Evolutionary conservation across 2,113 vertebrate species (phyloP).

Genomic region (Tichodroma muraria): DNA sequence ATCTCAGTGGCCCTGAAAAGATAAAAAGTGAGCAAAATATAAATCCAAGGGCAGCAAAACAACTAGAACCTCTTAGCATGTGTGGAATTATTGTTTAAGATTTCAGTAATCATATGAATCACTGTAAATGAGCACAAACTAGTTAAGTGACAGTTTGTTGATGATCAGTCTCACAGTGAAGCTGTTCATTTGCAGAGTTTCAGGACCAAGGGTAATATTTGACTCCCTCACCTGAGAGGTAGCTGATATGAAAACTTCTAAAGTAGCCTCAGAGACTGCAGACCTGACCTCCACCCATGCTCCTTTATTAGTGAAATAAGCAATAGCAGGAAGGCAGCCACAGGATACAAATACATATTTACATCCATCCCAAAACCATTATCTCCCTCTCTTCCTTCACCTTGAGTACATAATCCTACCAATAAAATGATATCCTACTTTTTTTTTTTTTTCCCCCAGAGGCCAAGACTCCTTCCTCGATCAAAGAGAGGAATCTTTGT

Average conservation of each 20-base stretch:
- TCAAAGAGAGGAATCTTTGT: background rate
- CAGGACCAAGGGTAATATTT: background rate
- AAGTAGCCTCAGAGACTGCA: background rate
- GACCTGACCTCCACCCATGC: background rate
- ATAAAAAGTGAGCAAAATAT: background rate
- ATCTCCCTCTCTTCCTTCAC: background rate
- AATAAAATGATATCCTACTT: background rate
- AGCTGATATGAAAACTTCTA: background rate
- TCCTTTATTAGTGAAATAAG: background rate
- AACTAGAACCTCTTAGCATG: background rate
- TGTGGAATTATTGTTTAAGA: background rate
- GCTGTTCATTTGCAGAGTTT: background rate
- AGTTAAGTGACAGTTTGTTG: background rate
- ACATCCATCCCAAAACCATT: background rate
- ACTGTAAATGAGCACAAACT: background rate
- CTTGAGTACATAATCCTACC: background rate
- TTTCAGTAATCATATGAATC: background rate
- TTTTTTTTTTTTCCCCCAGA: background rate
- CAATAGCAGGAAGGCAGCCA: background rate
- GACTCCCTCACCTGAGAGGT: background rate
- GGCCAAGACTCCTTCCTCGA: background rate
- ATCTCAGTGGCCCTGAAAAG: slow-evolving; percentile 88
- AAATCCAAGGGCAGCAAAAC: background rate
- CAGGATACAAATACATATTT: background rate
- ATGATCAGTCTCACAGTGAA: background rate